Percentiles rank a stretch among this genome's conserved stretches.
phyloP scores from a whole-genome alignment of 2,797 vertebrate genomes.

The Pangasius sanitwongsei region DNA sequence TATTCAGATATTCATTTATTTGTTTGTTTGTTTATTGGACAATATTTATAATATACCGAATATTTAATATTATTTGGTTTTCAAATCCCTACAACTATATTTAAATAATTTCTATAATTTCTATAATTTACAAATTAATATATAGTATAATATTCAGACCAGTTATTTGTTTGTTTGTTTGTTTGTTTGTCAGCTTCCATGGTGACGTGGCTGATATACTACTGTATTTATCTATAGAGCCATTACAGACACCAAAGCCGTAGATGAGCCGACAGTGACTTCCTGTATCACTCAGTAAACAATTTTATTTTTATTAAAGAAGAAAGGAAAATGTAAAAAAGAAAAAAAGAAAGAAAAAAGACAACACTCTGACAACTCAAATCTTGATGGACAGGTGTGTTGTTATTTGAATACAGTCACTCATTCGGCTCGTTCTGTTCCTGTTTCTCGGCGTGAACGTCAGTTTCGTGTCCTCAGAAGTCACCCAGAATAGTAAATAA shows the following conservation, averaged over 20 bases:
- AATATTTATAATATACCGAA: background rate
- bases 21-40: too few relatives aligned
- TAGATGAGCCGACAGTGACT: background rate
- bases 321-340: background rate
- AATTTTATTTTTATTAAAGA: background rate
- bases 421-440: background rate
- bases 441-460: background rate
- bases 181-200: background rate
- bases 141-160: too few relatives aligned
- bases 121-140: too few relatives aligned
- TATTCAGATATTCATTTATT: too few relatives aligned
- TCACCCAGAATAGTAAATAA: constrained; percentile 6
- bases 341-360: background rate
- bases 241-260: background rate
- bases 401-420: background rate
- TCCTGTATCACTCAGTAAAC: background rate
- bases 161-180: background rate
- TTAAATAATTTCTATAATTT: too few relatives aligned
- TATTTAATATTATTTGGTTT: too few relatives aligned
- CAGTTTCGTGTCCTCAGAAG: background rate
- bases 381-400: background rate
- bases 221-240: background rate
- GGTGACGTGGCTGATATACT: background rate
- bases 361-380: background rate
- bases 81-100: too few relatives aligned